phyloP scores from a whole-genome alignment of 2,797 vertebrate species.

The Falco novaeseelandiae region DNA sequence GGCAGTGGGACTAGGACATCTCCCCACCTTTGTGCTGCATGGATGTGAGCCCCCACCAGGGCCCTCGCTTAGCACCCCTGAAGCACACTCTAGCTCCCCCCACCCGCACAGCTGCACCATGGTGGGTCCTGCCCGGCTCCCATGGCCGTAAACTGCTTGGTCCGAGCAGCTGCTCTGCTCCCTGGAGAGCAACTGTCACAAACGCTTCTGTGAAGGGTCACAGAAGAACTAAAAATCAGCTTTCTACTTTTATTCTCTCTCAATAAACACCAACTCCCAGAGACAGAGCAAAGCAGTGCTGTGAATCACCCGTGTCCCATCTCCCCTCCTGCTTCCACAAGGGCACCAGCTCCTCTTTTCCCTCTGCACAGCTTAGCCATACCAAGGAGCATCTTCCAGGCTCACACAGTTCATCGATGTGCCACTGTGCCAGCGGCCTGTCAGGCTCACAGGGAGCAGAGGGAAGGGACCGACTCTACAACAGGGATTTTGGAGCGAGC shows the following conservation, averaged over 20 bases:
- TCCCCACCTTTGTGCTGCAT: neutral
- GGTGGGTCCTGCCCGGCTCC: neutral
- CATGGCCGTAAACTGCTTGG: fast-evolving
- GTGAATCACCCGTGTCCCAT: neutral
- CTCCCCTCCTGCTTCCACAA: neutral
- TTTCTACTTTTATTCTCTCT: neutral
- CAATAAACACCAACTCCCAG: neutral
- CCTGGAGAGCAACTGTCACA: neutral
- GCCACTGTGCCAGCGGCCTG: neutral
- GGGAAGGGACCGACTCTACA: neutral
- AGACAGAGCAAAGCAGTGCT: neutral
- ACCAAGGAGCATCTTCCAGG: neutral
- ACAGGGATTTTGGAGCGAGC: neutral
- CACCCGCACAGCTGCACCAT: fast-evolving
- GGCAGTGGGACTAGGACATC: neutral
- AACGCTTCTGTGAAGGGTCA: neutral
- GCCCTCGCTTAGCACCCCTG: neutral
- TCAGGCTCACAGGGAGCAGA: neutral
- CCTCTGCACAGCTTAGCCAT: neutral
- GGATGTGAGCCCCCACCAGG: neutral
- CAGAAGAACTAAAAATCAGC: neutral
- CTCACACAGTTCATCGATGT: fast-evolving
- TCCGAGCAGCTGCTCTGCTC: neutral
- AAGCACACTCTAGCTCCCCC: neutral
- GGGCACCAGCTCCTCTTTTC: neutral